phyloP scores from a whole-genome alignment of 2,113 vertebrate genomes.

The Zosterops borbonicus region DNA sequence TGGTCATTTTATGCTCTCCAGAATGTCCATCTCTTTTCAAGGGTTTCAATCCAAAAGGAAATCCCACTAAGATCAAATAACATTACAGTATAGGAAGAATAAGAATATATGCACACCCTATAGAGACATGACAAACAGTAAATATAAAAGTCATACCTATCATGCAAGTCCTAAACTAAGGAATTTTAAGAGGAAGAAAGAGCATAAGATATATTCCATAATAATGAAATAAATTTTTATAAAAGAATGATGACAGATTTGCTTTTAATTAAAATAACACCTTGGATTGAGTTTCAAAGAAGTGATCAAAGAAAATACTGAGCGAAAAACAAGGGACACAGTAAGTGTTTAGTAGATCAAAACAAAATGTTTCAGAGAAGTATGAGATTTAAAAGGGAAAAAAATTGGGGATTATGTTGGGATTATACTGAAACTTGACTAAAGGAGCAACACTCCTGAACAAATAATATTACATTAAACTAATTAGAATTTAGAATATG shows the following conservation, averaged over 20 bases:
- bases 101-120: neutral
- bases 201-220: neutral
- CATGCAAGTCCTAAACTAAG: neutral
- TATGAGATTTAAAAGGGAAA: slow-evolving; percentile 5
- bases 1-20: neutral
- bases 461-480: slow-evolving; percentile 55
- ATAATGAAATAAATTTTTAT: neutral
- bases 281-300: slow-evolving; percentile 45
- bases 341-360: slow-evolving; percentile 34
- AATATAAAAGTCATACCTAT: neutral
- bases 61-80: slow-evolving; percentile 14
- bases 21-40: neutral
- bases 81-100: neutral
- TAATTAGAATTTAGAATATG: slow-evolving; percentile 47
- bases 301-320: slow-evolving; percentile 25
- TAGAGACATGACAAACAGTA: neutral
- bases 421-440: slow-evolving; percentile 57
- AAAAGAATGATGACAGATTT: neutral
- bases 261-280: slow-evolving; percentile 39
- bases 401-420: neutral
- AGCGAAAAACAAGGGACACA: slow-evolving; percentile 7
- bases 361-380: slow-evolving; percentile 8
- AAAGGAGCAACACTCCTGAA: slow-evolving; percentile 45
- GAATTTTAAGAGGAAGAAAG: neutral
- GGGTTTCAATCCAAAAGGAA: slow-evolving; percentile 12